Base-by-base conservation (phyloP, 2,797 vertebrate genomes). In the Anas bernieri region DNA sequence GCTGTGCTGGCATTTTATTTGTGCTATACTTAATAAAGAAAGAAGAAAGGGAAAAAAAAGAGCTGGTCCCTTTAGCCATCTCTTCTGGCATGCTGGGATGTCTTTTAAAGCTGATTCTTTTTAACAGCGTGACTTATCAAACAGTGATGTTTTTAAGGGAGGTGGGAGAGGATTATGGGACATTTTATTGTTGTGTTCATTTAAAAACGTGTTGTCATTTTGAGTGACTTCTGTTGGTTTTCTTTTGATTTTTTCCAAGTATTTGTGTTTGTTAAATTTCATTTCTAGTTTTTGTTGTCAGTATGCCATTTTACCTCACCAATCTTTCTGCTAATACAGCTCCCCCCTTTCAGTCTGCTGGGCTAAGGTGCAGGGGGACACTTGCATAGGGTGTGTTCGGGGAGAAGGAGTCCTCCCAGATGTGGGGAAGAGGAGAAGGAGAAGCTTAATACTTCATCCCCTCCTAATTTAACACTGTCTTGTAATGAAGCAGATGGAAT, bases 41-140 rank as follows among this genome's bases (percentile, higher is more conserved):
- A 81, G 67, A 56, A 45, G 54, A 81, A 48, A 43, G 21, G 39
- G n/a, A 62, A 68, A 41, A 41, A 59, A 90, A 98, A 98, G 98
- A 98, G 98, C 98, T 98, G 97, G 98, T 98, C 98, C 97, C 98
- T 98, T 98, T 97, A 96, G 97, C 97, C 95, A 39, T 95, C 96
- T 98, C 97, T 96, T 96, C 74, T 86, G 92, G 97, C 98, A 97
- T 97, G 96, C 88, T 94, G 96, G 95, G 95, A 86, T 97, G 74
- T 97, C 75, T 66, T 64, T 82, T 81, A 77, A 94, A 77, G 39
- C 84, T 83, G 72, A 16, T 77, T 93, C 52, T 94, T 1, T 94
- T 91, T 75, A 68, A 68, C 35, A 79, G 79, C 91, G 84, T 96
- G 89, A 88, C 90, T 64, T 95, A 92, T 35, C 66, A 81, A 94